These are phyloP conservation scores for Potamarius usumacintae DNA, from an alignment of 2,113 vertebrate species.

Conservation along the genomic window DNA sequence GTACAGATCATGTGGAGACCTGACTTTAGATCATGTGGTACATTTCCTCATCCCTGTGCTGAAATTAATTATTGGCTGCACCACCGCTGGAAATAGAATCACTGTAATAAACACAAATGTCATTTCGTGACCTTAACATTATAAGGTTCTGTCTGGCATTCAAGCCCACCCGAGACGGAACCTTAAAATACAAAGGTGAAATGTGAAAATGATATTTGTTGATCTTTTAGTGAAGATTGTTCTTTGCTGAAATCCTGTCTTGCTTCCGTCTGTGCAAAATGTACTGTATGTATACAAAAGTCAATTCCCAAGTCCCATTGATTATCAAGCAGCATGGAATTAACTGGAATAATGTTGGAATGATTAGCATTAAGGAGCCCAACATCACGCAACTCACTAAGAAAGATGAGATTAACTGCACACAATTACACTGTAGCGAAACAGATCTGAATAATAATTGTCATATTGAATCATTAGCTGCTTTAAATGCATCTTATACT, in stretches of 20 bases:
- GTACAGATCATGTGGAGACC: not conserved
- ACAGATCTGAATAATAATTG: not conserved
- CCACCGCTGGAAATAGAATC: not conserved
- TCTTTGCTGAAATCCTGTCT: not conserved
- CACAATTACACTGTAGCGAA: not conserved
- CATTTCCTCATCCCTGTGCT: not conserved
- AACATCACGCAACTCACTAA: not conserved
- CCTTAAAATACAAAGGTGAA: not conserved
- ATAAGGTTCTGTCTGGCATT: not conserved
- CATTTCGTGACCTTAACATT: not conserved
- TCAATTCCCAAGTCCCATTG: not conserved
- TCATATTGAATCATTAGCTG: not conserved
- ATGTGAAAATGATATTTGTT: not conserved
- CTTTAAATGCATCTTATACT: not conserved
- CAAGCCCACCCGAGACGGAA: not conserved
- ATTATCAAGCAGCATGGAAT: not conserved
- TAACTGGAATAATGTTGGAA: not conserved
- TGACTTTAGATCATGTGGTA: not conserved
- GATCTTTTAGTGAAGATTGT: not conserved
- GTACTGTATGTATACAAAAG: not conserved
- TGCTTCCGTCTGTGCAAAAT: not conserved
- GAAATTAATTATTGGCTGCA: not conserved
- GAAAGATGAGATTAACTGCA: not conserved
- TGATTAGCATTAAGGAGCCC: not conserved
- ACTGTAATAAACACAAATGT: slow-evolving; percentile 21